phyloP scores from a whole-genome alignment of 2,888 invertebrate genomes.

The Drosophila gaucha region DNA sequence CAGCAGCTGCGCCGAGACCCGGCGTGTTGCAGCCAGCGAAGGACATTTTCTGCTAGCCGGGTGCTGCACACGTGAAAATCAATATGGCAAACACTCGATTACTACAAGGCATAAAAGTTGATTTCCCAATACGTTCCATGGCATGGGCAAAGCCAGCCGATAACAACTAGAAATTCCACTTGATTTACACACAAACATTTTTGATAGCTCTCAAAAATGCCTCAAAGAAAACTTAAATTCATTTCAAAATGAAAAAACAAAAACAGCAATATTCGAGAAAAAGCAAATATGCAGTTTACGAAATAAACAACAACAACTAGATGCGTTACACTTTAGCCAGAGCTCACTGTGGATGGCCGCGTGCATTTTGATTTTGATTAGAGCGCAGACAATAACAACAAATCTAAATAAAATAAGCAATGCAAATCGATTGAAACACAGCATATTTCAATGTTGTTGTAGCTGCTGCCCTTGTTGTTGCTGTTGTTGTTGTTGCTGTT shows the following conservation, averaged over 20 bases:
- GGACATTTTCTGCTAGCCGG: constrained; percentile 66
- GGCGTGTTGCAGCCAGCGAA: constrained; percentile 66
- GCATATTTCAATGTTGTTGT: constrained; percentile 25
- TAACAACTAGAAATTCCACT: constrained; percentile 50
- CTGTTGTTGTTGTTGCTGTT: constrained; percentile 36
- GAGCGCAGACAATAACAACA: constrained; percentile 32
- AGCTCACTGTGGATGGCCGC: constrained; percentile 24
- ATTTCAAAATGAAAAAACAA: constrained; percentile 6
- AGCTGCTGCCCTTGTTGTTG: constrained; percentile 33
- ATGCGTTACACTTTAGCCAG: constrained; percentile 23
- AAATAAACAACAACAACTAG: constrained; percentile 30
- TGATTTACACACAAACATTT: constrained; percentile 38
- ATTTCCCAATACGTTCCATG: background rate
- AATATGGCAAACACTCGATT: constrained; percentile 41
- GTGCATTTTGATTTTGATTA: constrained; percentile 59
- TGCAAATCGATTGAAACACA: constrained; percentile 60
- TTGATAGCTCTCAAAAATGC: constrained; percentile 16
- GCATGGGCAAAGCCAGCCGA: constrained; percentile 51
- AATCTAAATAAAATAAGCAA: constrained; percentile 43
- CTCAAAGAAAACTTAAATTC: constrained; percentile 1
- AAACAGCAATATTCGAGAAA: constrained; percentile 18
- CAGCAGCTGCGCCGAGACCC: constrained; percentile 26
- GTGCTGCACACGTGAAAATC: constrained; percentile 58
- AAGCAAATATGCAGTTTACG: constrained; percentile 25
- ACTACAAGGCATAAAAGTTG: background rate